Conservation (phyloP, 2,113 vertebrate species). For the Callopanchax toddi region DNA sequence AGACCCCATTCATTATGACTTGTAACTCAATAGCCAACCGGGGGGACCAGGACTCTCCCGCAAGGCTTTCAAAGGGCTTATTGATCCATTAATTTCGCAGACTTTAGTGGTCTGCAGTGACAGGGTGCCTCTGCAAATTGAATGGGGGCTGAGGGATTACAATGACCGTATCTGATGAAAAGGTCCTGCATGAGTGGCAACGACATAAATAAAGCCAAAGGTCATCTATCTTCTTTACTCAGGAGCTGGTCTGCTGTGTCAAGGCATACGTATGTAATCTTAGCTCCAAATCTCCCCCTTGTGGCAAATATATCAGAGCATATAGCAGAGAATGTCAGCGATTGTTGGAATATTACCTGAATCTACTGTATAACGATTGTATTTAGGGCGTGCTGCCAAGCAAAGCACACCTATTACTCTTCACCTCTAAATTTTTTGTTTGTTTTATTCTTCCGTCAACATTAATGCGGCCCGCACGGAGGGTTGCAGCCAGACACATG, state of each 20-base stretch:
- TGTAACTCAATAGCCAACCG: constrained; percentile 76
- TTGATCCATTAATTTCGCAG: constrained; percentile 83
- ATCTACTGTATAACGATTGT: too few relatives aligned
- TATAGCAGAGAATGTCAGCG: neutral
- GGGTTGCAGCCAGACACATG: too few relatives aligned
- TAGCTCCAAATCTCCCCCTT: constrained; percentile 33
- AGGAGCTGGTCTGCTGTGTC: constrained; percentile 18
- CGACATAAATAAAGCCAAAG: constrained; percentile 78
- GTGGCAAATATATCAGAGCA: constrained; percentile 41
- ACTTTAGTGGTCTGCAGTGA: constrained; percentile 75
- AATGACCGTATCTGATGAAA: constrained; percentile 71
- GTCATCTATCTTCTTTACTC: constrained; percentile 49
- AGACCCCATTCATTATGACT: constrained; percentile 85
- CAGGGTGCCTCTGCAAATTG: constrained; percentile 76
- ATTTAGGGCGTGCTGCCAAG: too few relatives aligned
- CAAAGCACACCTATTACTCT: too few relatives aligned
- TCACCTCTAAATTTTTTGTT: too few relatives aligned
- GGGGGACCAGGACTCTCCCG: constrained; percentile 72
- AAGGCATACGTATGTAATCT: constrained; percentile 26
- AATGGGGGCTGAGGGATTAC: constrained; percentile 75
- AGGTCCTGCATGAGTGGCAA: constrained; percentile 53
- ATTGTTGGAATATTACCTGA: too few relatives aligned
- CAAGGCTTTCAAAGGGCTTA: constrained; percentile 76
- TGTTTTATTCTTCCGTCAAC: too few relatives aligned
- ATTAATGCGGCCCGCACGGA: too few relatives aligned